A percentile compares a stretch with the other conserved stretches of the same genome.
These are phyloP conservation scores for Digitonthophagus gazella DNA, from an alignment of 2,888 invertebrate species.

Conservation along the genomic window DNA sequence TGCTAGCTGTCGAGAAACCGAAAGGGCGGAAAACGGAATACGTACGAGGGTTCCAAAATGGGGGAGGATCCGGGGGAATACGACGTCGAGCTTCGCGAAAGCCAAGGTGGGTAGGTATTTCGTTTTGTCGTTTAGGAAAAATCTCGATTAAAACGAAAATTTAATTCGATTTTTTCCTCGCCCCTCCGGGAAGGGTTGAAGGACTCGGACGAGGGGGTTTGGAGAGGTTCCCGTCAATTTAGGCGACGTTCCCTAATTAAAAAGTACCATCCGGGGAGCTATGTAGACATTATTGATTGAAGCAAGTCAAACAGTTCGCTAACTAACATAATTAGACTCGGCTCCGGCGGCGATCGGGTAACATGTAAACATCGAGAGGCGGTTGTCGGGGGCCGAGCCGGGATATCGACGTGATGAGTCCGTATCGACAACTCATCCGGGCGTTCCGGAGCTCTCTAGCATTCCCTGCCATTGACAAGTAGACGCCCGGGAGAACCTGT, in stretches of 20 bases:
- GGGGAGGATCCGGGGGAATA: background rate
- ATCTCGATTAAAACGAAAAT: background rate
- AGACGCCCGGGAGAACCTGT: background rate
- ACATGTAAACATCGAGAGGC: slow-evolving; percentile 9
- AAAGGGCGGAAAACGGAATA: background rate
- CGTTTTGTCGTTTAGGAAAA: background rate
- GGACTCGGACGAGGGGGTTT: background rate
- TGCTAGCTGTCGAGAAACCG: background rate
- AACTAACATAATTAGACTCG: slow-evolving; percentile 14
- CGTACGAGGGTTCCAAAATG: background rate
- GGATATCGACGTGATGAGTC: background rate
- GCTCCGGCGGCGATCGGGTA: slow-evolving; percentile 3
- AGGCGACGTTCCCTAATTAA: slow-evolving; percentile 5
- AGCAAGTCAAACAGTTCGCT: slow-evolving; percentile 16
- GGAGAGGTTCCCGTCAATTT: background rate
- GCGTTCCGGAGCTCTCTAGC: background rate
- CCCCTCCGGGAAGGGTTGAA: background rate
- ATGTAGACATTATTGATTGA: slow-evolving; percentile 17
- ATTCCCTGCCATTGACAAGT: background rate
- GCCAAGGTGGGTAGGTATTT: background rate
- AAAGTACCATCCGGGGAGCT: slow-evolving; percentile 13
- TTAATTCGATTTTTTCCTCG: background rate
- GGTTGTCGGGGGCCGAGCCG: background rate
- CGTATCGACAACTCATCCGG: background rate
- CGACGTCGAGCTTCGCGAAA: background rate